Percentiles rank a stretch among this genome's conserved stretches.
These are phyloP conservation scores for Lanius ludovicianus DNA, from an alignment of 2,113 vertebrate species.

Conservation along the genomic window DNA sequence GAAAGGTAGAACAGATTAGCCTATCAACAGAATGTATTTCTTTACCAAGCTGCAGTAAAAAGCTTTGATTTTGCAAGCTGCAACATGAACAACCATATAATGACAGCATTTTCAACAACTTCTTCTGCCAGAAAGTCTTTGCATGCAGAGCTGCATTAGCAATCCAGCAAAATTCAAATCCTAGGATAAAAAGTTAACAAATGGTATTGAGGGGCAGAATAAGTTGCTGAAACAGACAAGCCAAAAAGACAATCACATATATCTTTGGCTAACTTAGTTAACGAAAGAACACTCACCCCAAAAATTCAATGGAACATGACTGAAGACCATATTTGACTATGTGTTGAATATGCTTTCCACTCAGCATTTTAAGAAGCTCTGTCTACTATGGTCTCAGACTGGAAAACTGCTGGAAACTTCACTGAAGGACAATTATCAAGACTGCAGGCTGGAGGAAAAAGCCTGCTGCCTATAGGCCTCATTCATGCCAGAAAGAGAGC, in stretches of 20 bases:
- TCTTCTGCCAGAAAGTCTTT: not conserved
- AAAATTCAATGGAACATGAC: not conserved
- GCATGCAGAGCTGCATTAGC: not conserved
- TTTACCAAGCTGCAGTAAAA: not conserved
- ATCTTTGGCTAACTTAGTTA: not conserved
- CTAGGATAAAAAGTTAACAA: not conserved
- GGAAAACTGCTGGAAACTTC: not conserved
- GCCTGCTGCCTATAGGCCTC: not conserved
- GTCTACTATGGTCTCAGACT: not conserved
- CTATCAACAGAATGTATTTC: not conserved
- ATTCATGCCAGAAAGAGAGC: not conserved
- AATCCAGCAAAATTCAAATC: not conserved
- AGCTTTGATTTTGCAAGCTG: not conserved
- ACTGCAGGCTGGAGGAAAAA: not conserved
- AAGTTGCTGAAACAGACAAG: not conserved
- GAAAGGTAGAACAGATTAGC: not conserved
- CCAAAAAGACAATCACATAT: not conserved
- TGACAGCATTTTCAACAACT: not conserved
- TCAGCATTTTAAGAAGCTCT: not conserved
- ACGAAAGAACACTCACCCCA: not conserved
- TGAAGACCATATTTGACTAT: not conserved
- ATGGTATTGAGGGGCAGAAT: not conserved
- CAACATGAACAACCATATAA: not conserved
- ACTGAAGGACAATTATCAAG: not conserved
- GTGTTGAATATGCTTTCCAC: not conserved